Conservation (phyloP, 2,888 invertebrate genomes). For the Euspilapteryx auroguttella region DNA sequence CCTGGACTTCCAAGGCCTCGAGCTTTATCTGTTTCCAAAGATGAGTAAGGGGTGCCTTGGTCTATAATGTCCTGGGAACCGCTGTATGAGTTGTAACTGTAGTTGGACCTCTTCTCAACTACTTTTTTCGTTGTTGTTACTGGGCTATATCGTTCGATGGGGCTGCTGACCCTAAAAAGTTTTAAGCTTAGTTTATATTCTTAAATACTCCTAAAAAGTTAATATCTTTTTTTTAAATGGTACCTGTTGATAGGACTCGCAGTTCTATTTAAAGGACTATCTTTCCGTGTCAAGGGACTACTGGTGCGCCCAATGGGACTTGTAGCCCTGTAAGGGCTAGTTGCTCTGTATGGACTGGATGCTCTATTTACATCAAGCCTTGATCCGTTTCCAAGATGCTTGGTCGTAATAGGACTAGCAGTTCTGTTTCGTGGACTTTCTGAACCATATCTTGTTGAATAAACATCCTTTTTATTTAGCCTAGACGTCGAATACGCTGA, state of each 20-base stretch:
- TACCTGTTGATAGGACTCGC: neutral
- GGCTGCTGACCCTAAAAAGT: slow-evolving; percentile 38
- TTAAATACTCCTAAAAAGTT: too few species aligned
- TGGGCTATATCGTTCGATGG: slow-evolving; percentile 43
- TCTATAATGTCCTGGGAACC: slow-evolving; percentile 49
- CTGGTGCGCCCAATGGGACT: slow-evolving; percentile 49
- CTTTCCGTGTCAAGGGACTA: slow-evolving; percentile 42
- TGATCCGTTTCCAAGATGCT: slow-evolving; percentile 55
- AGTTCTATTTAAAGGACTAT: neutral
- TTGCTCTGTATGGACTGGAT: slow-evolving; percentile 38
- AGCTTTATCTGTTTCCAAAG: slow-evolving; percentile 34
- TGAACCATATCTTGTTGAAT: slow-evolving; percentile 31
- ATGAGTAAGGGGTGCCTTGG: slow-evolving; percentile 37
- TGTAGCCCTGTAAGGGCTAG: slow-evolving; percentile 36
- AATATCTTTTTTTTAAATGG: too few species aligned
- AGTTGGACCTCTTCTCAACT: slow-evolving; percentile 47
- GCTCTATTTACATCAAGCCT: slow-evolving; percentile 47
- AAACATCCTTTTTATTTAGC: slow-evolving; percentile 35
- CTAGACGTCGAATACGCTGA: slow-evolving; percentile 42
- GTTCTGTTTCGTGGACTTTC: slow-evolving; percentile 48
- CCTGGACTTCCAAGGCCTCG: slow-evolving; percentile 46
- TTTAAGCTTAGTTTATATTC: too few species aligned
- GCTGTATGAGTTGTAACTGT: slow-evolving; percentile 47
- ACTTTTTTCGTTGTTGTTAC: slow-evolving; percentile 43
- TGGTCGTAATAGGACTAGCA: slow-evolving; percentile 51